These are phyloP conservation scores for Camelus bactrianus DNA, from an alignment of 2,113 vertebrate genomes.

Conservation along the genomic window DNA sequence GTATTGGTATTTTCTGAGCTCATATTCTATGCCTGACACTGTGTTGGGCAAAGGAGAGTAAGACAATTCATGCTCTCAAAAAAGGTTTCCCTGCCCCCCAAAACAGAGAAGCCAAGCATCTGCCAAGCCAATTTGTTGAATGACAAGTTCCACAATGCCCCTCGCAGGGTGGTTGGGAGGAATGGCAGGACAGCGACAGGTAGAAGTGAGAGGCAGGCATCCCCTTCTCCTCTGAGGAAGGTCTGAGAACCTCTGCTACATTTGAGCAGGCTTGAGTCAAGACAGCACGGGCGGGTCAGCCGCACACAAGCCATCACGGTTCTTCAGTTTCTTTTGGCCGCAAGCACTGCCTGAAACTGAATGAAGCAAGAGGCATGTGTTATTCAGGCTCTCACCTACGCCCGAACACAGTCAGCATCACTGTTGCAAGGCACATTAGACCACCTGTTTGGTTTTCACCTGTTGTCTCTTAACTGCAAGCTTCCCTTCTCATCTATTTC, in stretches of 20 bases:
- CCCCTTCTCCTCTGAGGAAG: neutral
- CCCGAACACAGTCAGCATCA: neutral
- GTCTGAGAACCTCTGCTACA: neutral
- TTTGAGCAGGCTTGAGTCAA: neutral
- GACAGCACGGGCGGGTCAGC: neutral
- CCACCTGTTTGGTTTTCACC: neutral
- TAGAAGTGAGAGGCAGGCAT: neutral
- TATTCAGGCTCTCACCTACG: neutral
- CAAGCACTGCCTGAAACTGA: neutral
- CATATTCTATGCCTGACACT: neutral
- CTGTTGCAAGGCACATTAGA: neutral
- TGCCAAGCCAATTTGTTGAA: neutral
- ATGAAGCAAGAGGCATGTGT: neutral
- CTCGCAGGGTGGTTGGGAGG: neutral
- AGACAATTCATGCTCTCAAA: neutral
- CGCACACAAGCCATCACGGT: neutral
- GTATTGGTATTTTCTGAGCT: neutral
- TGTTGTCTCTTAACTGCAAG: neutral
- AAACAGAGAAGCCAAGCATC: neutral
- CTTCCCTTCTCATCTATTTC: neutral
- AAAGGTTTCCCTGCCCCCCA: neutral
- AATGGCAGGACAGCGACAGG: no score
- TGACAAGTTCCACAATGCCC: neutral
- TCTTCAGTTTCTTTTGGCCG: neutral
- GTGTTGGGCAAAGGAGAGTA: neutral